Base-by-base conservation (phyloP, 2,797 vertebrate species). In the Brachymystax lenok region DNA sequence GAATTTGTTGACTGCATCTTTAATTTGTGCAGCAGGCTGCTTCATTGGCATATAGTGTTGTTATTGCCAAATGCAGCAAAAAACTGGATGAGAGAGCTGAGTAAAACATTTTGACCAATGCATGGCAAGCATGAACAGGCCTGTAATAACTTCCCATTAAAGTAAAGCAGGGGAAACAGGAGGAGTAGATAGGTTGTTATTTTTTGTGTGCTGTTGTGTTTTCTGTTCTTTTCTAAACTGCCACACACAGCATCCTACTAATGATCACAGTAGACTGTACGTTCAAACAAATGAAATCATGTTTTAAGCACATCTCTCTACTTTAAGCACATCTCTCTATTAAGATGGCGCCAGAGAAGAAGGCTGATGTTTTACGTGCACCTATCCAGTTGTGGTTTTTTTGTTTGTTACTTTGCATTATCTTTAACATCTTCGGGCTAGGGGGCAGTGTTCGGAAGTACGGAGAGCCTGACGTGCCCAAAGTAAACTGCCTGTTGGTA, bases 61-160 rank as follows among this genome's bases (percentile, higher is more conserved):
- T 84, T 88, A 81, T 81, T 85, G 85, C 82, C 87, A 90, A 90
- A 88, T 61, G 81, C 80, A 27, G 88, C 79, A 85, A 86, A 85
- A 85, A 90, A 84, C 56, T 30, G n/a, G 66, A 74, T 52, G 68
- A 33, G 33, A 61, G 21, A 71, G 63, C 10, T 30, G 54, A 33
- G n/a, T 14, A 28, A 56, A 73, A 5, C 63, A 63, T 77, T 77
- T 67, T 81, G 82, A 83, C 86, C 84, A 79, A 78, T 52, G 71
- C 35, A 77, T 50, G 28, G 67, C 67, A 79, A 80, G 77, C 61
- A 74, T 72, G 74, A 69, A 82, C 69, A 70, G 35, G 72, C 78
- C 24, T 61, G 74, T 27, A 73, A 78, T 76, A 77, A 77, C 63
- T 76, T 75, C 73, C 78, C 80, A 84, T 80, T 70, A 73, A 69